Conservation (phyloP, 2,113 vertebrate species). For the Platysternon megacephalum region DNA sequence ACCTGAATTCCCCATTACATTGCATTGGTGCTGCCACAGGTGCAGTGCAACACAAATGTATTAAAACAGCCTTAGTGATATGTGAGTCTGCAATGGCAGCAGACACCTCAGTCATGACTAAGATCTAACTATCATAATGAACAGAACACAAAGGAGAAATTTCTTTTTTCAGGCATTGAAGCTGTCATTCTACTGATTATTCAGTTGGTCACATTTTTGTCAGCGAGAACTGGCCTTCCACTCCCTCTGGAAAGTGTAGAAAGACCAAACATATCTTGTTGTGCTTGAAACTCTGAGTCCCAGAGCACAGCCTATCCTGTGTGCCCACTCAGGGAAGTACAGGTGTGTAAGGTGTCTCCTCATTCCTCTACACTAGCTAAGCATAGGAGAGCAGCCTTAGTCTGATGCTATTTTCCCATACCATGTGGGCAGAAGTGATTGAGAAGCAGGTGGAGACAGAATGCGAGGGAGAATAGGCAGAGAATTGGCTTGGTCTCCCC, state of each 20-base stretch:
- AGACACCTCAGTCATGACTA: neutral
- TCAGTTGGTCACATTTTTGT: neutral
- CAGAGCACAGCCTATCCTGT: too few relatives aligned
- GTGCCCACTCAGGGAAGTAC: too few relatives aligned
- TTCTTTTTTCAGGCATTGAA: neutral
- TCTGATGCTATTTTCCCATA: too few relatives aligned
- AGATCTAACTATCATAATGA: accelerated
- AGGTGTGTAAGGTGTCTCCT: too few relatives aligned
- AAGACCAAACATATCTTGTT: too few relatives aligned
- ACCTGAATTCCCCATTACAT: neutral
- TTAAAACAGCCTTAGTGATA: neutral
- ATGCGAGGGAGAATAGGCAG: too few relatives aligned
- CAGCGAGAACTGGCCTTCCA: neutral
- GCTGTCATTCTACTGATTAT: neutral
- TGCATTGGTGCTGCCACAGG: neutral
- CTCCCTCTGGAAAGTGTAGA: neutral
- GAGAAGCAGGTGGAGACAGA: too few relatives aligned
- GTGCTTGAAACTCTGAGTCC: too few relatives aligned
- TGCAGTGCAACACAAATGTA: neutral
- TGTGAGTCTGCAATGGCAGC: neutral
- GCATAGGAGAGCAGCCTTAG: too few relatives aligned
- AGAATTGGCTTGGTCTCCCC: too few relatives aligned
- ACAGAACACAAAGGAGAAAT: neutral
- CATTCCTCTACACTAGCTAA: too few relatives aligned
- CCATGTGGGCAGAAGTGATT: too few relatives aligned